Conservation (phyloP, 2,888 invertebrate genomes). For the Drosophila setosimentum region DNA sequence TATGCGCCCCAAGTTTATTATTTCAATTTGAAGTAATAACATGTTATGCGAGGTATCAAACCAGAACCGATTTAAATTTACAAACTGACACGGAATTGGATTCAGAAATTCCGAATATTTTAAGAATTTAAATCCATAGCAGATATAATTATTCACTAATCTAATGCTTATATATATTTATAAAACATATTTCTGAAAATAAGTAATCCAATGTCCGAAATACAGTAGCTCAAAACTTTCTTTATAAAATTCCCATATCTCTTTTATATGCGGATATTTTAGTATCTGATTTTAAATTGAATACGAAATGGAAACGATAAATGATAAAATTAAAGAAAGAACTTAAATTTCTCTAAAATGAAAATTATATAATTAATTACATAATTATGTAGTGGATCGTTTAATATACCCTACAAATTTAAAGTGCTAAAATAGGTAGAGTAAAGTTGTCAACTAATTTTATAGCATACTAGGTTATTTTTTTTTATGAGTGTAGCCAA, state of each 20-base stretch:
- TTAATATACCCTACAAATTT: no score
- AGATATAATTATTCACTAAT: neutral
- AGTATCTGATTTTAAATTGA: neutral
- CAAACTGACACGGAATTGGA: neutral
- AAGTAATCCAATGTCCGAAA: accelerated
- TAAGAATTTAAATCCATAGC: neutral
- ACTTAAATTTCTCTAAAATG: accelerated
- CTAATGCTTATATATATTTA: neutral
- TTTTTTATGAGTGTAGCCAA: neutral
- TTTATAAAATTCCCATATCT: accelerated
- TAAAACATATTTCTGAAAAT: neutral
- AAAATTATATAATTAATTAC: neutral
- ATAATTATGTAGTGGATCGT: no score
- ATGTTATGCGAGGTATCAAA: no score
- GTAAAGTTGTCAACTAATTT: neutral
- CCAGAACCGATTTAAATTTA: neutral
- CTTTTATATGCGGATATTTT: no score
- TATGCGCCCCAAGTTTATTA: neutral
- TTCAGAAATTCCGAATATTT: accelerated
- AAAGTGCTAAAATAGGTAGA: no score
- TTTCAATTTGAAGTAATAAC: neutral
- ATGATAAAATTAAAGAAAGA: neutral
- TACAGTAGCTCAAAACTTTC: neutral
- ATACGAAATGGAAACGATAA: neutral
- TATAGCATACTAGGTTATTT: neutral